These are phyloP conservation scores for Nothobranchius furzeri DNA, from an alignment of 2,113 vertebrate species.

Conservation along the genomic window DNA sequence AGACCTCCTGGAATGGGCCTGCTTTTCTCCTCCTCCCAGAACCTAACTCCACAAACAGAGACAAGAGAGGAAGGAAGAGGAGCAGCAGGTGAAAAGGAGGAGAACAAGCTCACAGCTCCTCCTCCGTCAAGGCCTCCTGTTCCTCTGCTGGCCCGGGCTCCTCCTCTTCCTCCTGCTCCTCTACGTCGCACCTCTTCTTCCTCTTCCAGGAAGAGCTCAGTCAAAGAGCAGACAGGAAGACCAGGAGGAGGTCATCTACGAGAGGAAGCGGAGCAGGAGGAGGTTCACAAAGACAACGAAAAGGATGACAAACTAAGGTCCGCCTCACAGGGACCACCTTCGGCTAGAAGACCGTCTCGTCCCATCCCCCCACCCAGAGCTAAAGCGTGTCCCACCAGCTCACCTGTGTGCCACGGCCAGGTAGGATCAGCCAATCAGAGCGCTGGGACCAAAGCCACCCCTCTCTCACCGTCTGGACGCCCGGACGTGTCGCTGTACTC, in stretches of 20 bases:
- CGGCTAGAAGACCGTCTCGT: conserved; percentile 50
- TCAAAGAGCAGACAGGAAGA: conserved; percentile 37
- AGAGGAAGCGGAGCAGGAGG: conserved; percentile 17
- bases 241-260: conserved; percentile 29
- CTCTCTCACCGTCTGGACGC: not conserved
- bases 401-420: conserved; percentile 15
- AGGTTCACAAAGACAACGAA: conserved; percentile 28
- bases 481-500: conserved; percentile 82
- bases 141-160: conserved; percentile 48
- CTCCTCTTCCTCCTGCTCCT: conserved; percentile 61
- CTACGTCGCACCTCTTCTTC: conserved; percentile 44
- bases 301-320: conserved; percentile 35
- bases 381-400: conserved; percentile 45
- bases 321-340: not conserved
- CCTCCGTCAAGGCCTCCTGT: conserved; percentile 55
- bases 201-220: conserved; percentile 45
- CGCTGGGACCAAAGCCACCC: conserved; percentile 18
- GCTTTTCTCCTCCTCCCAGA: conserved; percentile 28
- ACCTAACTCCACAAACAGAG: conserved; percentile 15
- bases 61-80: conserved; percentile 72
- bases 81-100: conserved; percentile 39
- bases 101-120: conserved; percentile 53
- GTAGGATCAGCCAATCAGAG: conserved; percentile 35
- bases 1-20: conserved; percentile 66
- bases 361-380: conserved; percentile 86